Evolutionary conservation across 1,140 invertebrate species (phyloP).

Genomic region (Caerostris darwini): DNA sequence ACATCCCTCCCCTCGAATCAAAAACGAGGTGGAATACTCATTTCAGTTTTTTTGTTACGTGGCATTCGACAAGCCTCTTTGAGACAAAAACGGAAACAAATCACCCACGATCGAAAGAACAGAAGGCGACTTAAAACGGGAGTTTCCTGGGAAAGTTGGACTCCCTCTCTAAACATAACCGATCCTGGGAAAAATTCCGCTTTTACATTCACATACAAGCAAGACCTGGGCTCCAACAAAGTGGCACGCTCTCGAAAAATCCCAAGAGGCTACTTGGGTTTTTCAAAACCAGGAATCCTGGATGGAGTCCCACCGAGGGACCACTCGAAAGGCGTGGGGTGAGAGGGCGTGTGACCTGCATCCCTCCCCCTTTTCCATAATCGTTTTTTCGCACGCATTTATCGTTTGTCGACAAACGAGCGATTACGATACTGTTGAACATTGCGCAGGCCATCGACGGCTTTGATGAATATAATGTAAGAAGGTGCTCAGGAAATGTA

Average conservation of each 20-base stretch:
- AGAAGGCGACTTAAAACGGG: not conserved
- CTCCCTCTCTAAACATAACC: not conserved
- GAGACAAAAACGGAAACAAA: not conserved
- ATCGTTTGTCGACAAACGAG: conserved; percentile 45
- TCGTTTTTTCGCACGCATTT: conserved; percentile 33
- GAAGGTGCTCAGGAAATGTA: not conserved
- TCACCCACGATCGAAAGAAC: not conserved
- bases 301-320: not conserved
- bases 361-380: not conserved
- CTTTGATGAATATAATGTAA: not conserved
- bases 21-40: no score
- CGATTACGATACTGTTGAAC: not conserved
- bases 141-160: conserved; percentile 6
- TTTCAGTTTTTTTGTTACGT: no score
- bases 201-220: conserved; percentile 17
- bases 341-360: conserved; percentile 55
- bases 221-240: not conserved
- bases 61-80: no score
- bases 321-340: conserved; percentile 32
- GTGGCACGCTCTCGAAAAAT: not conserved
- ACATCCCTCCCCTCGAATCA: no score
- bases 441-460: not conserved
- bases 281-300: not conserved
- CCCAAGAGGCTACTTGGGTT: conserved; percentile 46
- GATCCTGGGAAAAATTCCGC: conserved; percentile 21